Evolutionary conservation across 2,797 vertebrate species (phyloP).

Genomic region (Phaenicophaeus curvirostris): DNA sequence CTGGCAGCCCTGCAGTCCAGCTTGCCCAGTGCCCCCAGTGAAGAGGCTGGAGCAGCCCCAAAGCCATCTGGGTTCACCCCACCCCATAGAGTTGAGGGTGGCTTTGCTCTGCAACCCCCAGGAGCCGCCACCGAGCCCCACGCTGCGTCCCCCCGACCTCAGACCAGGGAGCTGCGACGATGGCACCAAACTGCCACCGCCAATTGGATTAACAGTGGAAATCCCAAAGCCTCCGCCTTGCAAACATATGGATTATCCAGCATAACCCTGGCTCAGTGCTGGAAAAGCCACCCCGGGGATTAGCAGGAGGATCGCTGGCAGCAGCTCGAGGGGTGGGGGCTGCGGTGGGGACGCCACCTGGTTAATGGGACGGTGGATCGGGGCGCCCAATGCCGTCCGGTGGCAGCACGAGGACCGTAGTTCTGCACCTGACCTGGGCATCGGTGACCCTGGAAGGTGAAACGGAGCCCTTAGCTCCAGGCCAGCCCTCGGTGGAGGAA

Average conservation of each 20-base stretch:
- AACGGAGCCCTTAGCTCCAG: accelerated
- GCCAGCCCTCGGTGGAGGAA: not conserved
- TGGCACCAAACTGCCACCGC: not conserved
- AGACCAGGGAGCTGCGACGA: accelerated
- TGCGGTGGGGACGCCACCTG: not conserved
- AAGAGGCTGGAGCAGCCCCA: not conserved
- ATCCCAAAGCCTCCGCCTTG: slow-evolving; percentile 8
- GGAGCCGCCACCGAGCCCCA: not conserved
- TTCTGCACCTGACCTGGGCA: accelerated
- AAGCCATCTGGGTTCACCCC: accelerated
- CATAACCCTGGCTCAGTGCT: not conserved
- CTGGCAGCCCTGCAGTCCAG: accelerated
- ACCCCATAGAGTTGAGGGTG: accelerated
- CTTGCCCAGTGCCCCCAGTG: no score
- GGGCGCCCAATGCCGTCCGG: accelerated
- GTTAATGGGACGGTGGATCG: not conserved
- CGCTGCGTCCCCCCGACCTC: not conserved
- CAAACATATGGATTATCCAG: slow-evolving; percentile 56
- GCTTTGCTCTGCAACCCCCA: not conserved
- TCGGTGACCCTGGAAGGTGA: not conserved
- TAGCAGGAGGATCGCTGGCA: not conserved
- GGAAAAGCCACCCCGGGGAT: slow-evolving; percentile 17
- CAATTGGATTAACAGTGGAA: slow-evolving; percentile 39
- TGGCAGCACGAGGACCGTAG: accelerated
- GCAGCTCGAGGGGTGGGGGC: not conserved